Percentiles rank a stretch among this genome's conserved stretches.
These are phyloP conservation scores for Oenanthe melanoleuca DNA, from an alignment of 2,113 vertebrate genomes.

Conservation along the genomic window DNA sequence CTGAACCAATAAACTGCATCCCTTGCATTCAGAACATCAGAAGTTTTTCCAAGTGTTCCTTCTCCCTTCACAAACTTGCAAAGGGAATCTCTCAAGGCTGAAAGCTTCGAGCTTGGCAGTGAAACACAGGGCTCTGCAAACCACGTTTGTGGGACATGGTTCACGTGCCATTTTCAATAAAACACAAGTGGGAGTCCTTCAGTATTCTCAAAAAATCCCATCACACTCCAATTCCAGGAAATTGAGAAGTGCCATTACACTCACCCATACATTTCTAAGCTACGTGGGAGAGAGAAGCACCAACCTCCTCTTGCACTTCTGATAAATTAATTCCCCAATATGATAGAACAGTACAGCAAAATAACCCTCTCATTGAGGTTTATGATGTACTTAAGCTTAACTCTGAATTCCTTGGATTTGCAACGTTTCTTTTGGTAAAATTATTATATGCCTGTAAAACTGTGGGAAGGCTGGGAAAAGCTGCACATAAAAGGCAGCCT, in stretches of 20 bases:
- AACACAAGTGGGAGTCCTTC: not conserved
- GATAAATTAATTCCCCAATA: not conserved
- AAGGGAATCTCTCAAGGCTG: not conserved
- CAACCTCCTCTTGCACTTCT: not conserved
- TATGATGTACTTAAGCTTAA: not conserved
- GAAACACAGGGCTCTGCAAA: not conserved
- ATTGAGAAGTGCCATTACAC: not conserved
- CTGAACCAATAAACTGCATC: not conserved
- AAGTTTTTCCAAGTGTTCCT: not conserved
- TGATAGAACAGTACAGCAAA: not conserved
- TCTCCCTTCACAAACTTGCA: not conserved
- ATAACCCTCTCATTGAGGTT: not conserved
- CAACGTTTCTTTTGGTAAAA: not conserved
- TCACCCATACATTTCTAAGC: not conserved
- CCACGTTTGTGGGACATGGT: rapidly evolving
- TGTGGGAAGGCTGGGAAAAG: not conserved
- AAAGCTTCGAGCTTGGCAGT: not conserved
- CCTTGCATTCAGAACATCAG: not conserved
- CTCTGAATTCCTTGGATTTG: not conserved
- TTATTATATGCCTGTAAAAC: not conserved
- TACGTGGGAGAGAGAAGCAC: not conserved
- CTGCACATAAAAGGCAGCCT: not conserved
- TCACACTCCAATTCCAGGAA: not conserved
- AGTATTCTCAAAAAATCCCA: not conserved
- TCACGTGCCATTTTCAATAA: not conserved